Evolutionary conservation across 2,113 vertebrate genomes (phyloP).

Genomic region (Sturnus vulgaris): DNA sequence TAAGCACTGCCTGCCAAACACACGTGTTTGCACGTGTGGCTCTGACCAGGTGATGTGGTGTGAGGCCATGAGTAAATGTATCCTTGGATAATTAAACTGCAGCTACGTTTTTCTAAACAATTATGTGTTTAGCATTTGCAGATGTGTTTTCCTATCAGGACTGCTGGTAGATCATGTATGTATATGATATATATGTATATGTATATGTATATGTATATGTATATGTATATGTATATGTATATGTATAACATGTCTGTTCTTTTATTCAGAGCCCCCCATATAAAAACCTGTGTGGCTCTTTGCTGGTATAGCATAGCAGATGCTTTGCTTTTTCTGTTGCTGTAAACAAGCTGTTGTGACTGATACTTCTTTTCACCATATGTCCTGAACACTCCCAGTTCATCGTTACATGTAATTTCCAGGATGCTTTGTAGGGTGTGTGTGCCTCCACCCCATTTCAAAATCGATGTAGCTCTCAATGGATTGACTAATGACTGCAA

Average conservation of each 20-base stretch:
- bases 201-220: too few relatives aligned
- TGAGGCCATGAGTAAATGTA: not conserved
- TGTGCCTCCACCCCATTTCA: constrained; percentile 62
- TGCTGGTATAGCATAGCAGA: not conserved
- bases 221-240: not conserved
- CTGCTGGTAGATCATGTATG: not conserved
- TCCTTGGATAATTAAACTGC: not conserved
- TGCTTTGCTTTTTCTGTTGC: constrained; percentile 17
- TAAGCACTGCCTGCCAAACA: not conserved
- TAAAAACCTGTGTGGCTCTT: not conserved
- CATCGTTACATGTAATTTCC: constrained; percentile 49
- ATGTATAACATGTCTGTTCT: not conserved
- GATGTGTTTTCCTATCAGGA: not conserved
- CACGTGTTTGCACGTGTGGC: not conserved
- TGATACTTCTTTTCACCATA: constrained; percentile 35
- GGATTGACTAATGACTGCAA: constrained; percentile 53
- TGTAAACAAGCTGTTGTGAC: constrained; percentile 64
- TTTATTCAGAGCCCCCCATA: not conserved
- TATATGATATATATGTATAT: too few relatives aligned
- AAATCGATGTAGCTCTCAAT: constrained; percentile 52
- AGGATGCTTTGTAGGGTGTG: constrained; percentile 55
- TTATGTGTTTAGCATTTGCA: not conserved
- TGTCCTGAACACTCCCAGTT: constrained; percentile 55
- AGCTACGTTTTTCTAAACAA: not conserved
- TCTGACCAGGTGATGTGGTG: not conserved